phyloP scores from a whole-genome alignment of 2,113 vertebrate genomes.

The Steatornis caripensis region DNA sequence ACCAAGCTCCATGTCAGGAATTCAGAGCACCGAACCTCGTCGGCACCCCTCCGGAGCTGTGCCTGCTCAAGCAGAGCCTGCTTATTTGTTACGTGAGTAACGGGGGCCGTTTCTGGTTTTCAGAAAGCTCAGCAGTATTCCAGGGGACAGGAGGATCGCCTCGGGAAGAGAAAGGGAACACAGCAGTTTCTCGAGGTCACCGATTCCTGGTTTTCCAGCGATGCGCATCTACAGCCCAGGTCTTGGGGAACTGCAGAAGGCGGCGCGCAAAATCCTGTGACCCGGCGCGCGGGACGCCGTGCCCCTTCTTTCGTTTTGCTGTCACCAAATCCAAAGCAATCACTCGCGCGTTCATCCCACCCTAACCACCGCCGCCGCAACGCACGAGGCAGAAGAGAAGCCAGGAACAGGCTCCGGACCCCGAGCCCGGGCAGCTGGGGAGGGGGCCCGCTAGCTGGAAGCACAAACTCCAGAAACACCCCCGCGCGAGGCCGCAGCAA shows the following conservation, averaged over 20 bases:
- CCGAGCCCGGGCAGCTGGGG: no score
- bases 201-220: accelerated
- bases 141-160: not conserved
- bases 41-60: not conserved
- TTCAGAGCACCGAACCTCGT: not conserved
- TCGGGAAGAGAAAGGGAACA: not conserved
- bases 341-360: accelerated
- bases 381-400: accelerated
- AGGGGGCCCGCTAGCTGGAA: no score
- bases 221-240: not conserved
- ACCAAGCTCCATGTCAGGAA: not conserved
- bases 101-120: not conserved
- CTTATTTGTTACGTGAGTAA: not conserved
- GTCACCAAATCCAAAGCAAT: accelerated
- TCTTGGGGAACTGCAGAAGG: not conserved
- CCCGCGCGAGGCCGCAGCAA: no score
- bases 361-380: no score
- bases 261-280: accelerated
- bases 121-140: not conserved
- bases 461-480: no score
- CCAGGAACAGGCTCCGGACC: no score
- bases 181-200: accelerated
- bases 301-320: accelerated
- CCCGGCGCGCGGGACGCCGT: accelerated
- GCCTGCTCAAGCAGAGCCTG: not conserved